Evolutionary conservation across 2,797 vertebrate species (phyloP).

Genomic region (Morus bassanus): DNA sequence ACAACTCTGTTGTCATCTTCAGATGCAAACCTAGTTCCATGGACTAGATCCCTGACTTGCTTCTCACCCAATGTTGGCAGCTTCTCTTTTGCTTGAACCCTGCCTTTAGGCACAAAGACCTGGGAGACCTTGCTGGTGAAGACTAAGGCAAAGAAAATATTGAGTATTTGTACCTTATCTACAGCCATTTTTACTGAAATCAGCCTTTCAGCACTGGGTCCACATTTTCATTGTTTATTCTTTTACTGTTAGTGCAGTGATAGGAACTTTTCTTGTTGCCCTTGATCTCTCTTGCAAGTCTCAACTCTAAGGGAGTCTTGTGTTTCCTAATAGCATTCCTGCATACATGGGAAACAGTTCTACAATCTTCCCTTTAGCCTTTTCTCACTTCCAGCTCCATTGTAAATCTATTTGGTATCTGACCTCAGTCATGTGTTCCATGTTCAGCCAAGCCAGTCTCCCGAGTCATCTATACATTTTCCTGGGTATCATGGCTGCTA

Average conservation of each 20-base stretch:
- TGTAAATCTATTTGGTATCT: not conserved
- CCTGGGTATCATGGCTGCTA: not conserved
- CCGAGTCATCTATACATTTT: not conserved
- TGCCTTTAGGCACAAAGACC: not conserved
- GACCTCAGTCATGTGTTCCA: not conserved
- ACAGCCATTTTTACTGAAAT: not conserved
- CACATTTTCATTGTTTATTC: not conserved
- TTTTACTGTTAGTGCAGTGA: not conserved
- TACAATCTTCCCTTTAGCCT: not conserved
- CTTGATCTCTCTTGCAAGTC: not conserved
- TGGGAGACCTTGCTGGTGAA: not conserved
- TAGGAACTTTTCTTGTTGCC: not conserved
- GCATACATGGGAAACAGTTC: not conserved
- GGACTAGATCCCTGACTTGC: not conserved
- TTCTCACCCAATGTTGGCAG: not conserved
- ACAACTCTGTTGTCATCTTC: not conserved
- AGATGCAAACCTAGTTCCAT: not conserved
- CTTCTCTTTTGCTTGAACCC: not conserved
- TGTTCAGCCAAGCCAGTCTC: not conserved
- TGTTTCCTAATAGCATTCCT: not conserved
- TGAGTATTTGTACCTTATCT: not conserved
- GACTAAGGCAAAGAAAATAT: not conserved
- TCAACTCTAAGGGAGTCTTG: not conserved
- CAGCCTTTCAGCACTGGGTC: not conserved
- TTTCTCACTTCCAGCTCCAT: not conserved